phyloP scores from a whole-genome alignment of 2,888 invertebrate species.

The Oligia fasciuncula region DNA sequence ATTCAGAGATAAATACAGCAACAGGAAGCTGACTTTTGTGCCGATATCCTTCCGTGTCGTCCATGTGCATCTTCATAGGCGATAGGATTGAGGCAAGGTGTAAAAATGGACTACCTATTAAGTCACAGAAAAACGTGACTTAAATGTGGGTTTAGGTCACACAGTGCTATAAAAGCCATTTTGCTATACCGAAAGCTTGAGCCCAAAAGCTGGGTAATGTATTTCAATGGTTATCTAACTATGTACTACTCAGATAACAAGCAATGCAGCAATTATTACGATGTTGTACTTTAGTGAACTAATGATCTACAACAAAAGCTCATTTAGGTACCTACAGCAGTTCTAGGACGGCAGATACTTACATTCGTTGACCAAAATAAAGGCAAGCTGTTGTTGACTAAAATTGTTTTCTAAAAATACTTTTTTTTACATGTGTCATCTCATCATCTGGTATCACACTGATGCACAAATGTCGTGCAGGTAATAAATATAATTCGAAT shows the following conservation, averaged over 20 bases:
- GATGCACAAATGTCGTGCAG: not conserved
- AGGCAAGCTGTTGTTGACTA: constrained; percentile 2
- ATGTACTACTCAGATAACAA: not conserved
- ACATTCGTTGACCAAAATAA: constrained; percentile 3
- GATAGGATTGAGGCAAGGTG: not conserved
- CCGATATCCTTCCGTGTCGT: not conserved
- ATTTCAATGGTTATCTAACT: not conserved
- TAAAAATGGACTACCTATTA: no score
- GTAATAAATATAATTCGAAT: constrained; percentile 8
- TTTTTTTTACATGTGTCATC: not conserved
- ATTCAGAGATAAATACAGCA: not conserved
- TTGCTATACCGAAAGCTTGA: no score
- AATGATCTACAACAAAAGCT: constrained; percentile 8
- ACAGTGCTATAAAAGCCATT: no score
- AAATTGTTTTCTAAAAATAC: not conserved
- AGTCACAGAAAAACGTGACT: no score
- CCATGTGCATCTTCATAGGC: no score
- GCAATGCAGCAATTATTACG: not conserved
- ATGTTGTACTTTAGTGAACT: not conserved
- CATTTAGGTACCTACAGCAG: not conserved
- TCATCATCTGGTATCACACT: not conserved
- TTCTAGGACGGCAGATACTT: constrained; percentile 13
- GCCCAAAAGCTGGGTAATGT: no score
- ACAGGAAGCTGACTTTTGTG: no score
- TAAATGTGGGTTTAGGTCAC: no score